Base-by-base conservation (phyloP, 2,113 vertebrate genomes). In the Channa argus region DNA sequence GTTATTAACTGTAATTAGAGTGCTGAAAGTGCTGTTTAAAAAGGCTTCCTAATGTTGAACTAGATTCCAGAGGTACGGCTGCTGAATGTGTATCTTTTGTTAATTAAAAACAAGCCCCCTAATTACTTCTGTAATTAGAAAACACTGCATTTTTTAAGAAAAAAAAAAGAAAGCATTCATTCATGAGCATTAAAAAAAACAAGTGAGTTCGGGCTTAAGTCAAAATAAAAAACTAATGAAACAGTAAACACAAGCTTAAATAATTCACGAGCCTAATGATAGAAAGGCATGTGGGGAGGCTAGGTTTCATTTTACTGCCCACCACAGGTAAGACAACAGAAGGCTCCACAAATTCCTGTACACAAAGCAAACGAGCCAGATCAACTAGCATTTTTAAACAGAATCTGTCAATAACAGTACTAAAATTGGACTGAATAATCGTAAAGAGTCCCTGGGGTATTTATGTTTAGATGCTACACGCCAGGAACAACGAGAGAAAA, bases 61-160 rank as follows among this genome's bases (percentile, higher is more conserved):
- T 38, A 71, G 38, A 76, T 82, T 79, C 73, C 50, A 77, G 15
- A 55, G 58, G 44, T 78, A 56, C 6, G 11, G 51, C 78, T 83
- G 86, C 65, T 88, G 84, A 85, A 83, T 85, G 70, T 80, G 83
- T 75, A 85, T 84, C 78, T 88, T 77, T 50, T 77, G 67, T 77
- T 89, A 87, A 91, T 90, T 83, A 88, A 85, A 89, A 88, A 77
- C 82, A 60, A 69, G 14, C 55, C 65, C 44, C 7, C 54, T 87
- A 89, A 90, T 91, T 92, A 76, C 49, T 45, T 68, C 51, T 9
- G 72, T 89, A 88, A 90, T 90, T 89, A 84, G 52, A 82, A 89
- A 87, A 82, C 71, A 77, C 63, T 64, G 68, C 61, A 63, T 65
- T 79, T 81, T 73, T 2, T 8, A 68, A 68, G 75, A 47, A 1